Conservation (phyloP, 2,888 invertebrate species). For the Malacosoma neustria region DNA sequence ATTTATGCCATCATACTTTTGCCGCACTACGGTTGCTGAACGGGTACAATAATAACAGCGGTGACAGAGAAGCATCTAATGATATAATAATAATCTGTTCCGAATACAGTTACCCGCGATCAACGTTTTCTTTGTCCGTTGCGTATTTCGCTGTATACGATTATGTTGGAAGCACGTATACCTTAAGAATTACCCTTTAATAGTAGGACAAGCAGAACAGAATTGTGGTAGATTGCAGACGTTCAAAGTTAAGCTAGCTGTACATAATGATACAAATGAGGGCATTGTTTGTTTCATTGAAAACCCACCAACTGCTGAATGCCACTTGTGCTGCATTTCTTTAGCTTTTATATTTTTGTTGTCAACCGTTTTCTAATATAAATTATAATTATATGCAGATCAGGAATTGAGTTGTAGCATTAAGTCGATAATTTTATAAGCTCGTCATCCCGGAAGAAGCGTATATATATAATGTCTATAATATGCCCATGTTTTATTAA, state of each 20-base stretch:
- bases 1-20: too few species aligned
- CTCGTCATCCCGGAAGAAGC: constrained; percentile 12
- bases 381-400: constrained; percentile 5
- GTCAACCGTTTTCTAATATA: not conserved
- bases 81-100: constrained; percentile 13
- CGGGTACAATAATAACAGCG: not conserved
- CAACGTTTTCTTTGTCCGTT: constrained; percentile 32
- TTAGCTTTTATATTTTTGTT: too few species aligned
- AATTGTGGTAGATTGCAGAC: constrained; percentile 63
- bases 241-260: constrained; percentile 57
- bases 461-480: constrained; percentile 10
- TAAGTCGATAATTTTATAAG: constrained; percentile 4
- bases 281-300: constrained; percentile 31
- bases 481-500: constrained; percentile 11
- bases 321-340: too few species aligned
- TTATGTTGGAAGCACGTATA: constrained; percentile 58
- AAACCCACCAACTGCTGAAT: not conserved
- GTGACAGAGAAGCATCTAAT: constrained; percentile 18
- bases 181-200: constrained; percentile 63
- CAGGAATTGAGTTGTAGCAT: constrained; percentile 5
- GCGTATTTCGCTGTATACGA: constrained; percentile 42
- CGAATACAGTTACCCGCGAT: constrained; percentile 26
- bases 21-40: not conserved
- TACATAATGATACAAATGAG: constrained; percentile 64
- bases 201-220: constrained; percentile 55